Evolutionary conservation across 2,888 invertebrate genomes (phyloP), one percentile per base, ranked within the genome.

Genomic region (Cancer borealis): DNA sequence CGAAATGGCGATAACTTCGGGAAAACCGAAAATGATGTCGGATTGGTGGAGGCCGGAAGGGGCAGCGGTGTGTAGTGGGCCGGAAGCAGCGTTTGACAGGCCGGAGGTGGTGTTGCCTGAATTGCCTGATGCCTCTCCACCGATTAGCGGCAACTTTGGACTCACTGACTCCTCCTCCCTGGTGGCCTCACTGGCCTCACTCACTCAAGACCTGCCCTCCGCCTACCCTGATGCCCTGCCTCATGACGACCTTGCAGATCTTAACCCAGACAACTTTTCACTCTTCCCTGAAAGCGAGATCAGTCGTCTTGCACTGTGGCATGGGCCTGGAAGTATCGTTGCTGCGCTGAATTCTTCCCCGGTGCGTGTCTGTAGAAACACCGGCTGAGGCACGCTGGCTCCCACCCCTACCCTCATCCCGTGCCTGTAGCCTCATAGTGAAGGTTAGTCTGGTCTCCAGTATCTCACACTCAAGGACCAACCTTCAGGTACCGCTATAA

Each of bases 201-300:
- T 94, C n/a, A 66, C 84, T 39, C 79, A 60, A 21, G 90, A 94
- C 73, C 84, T 94, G 54, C 94, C 94, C 46, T 92, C 94, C 30
- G 94, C 92, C n/a, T 94, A 94, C 66, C 94, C 94, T 26, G 94
- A 93, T 60, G 89, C 92, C 45, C 84, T 88, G 54, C 49, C 26
- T 5, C 92, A 90, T 6, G 94, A 94, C 66, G 94, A 94, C 92
- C 88, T 94, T 2, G 94, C 73, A 60, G 94, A 94, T 90, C 89
- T 94, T 26, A 87, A 94, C 84, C 94, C 91, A 21, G 90, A 92
- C 26, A 89, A 88, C 90, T 94, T 94, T 84, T 90, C 54, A 49
- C 92, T 90, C 90, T 94, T 94, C 90, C 90, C 94, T 84, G 84
- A 92, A 87, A 91, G 79, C 12, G 93, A 93, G 91, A 91, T 91